These are phyloP conservation scores for Eutolmus rufibarbis DNA, from an alignment of 2,888 invertebrate species.

Conservation along the genomic window DNA sequence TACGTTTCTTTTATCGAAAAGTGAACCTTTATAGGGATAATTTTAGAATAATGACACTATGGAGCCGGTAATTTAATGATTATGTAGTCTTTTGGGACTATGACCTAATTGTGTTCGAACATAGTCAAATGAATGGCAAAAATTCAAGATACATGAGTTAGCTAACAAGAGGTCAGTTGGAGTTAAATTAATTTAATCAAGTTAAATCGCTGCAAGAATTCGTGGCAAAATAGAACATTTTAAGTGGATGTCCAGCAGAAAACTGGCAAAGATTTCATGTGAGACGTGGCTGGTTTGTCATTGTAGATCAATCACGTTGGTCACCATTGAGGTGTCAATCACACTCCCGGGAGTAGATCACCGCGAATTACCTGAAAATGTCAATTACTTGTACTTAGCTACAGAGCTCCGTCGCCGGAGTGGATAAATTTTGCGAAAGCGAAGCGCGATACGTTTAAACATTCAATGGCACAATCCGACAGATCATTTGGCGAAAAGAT, in stretches of 20 bases:
- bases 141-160: background rate
- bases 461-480: constrained; percentile 21
- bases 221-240: background rate
- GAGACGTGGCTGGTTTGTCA: constrained; percentile 16
- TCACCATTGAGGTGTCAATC: constrained; percentile 47
- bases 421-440: constrained; percentile 25
- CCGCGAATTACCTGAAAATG: constrained; percentile 38
- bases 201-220: background rate
- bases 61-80: background rate
- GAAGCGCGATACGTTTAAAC: background rate
- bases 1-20: background rate
- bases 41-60: background rate
- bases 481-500: background rate
- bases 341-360: constrained; percentile 1
- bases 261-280: background rate
- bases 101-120: background rate
- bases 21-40: background rate
- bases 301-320: constrained; percentile 44
- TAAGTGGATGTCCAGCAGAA: background rate
- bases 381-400: constrained; percentile 42
- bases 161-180: background rate
- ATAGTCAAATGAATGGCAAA: background rate
- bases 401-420: background rate
- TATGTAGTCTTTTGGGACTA: background rate
- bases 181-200: background rate